Evolutionary conservation across 2,113 vertebrate species (phyloP).

Genomic region (Coryphaenoides rupestris): DNA sequence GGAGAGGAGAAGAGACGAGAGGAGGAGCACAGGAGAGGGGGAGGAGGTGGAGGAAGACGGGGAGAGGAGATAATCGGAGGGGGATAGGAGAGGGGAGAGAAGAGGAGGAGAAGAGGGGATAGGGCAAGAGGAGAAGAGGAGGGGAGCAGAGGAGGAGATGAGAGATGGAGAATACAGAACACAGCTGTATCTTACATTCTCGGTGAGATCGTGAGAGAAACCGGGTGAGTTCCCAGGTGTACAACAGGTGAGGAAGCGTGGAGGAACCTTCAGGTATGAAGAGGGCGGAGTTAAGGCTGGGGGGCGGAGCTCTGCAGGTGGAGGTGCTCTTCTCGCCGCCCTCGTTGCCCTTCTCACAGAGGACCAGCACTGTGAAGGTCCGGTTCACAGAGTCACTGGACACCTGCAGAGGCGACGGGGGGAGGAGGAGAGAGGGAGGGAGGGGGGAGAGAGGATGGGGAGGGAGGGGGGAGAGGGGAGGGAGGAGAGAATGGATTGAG

Average conservation of each 20-base stretch:
- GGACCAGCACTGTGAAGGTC: neutral
- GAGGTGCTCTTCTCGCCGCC: constrained; percentile 35
- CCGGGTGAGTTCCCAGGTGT: too few relatives aligned
- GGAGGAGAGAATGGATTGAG: too few relatives aligned
- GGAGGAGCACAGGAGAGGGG: neutral
- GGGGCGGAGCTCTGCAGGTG: constrained; percentile 50
- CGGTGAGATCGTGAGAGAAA: too few relatives aligned
- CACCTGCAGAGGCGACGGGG: constrained; percentile 64
- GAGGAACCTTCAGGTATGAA: constrained; percentile 80
- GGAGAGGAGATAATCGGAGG: too few relatives aligned
- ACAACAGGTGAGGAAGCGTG: neutral
- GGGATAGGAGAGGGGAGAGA: neutral
- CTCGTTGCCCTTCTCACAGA: constrained; percentile 81
- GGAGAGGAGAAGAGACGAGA: neutral
- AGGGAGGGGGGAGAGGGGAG: too few relatives aligned
- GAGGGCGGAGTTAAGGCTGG: constrained; percentile 74
- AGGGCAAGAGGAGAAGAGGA: neutral
- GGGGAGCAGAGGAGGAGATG: neutral
- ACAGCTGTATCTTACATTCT: too few relatives aligned
- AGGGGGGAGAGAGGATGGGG: too few relatives aligned
- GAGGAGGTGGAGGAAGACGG: neutral
- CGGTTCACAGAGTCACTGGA: too few relatives aligned
- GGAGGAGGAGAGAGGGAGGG: too few relatives aligned
- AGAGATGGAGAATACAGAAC: too few relatives aligned
- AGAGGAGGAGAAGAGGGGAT: neutral